A percentile compares a stretch with the other conserved stretches of the same genome.
These are phyloP conservation scores for Daphoenositta chrysoptera DNA, from an alignment of 2,113 vertebrate species.

Conservation along the genomic window DNA sequence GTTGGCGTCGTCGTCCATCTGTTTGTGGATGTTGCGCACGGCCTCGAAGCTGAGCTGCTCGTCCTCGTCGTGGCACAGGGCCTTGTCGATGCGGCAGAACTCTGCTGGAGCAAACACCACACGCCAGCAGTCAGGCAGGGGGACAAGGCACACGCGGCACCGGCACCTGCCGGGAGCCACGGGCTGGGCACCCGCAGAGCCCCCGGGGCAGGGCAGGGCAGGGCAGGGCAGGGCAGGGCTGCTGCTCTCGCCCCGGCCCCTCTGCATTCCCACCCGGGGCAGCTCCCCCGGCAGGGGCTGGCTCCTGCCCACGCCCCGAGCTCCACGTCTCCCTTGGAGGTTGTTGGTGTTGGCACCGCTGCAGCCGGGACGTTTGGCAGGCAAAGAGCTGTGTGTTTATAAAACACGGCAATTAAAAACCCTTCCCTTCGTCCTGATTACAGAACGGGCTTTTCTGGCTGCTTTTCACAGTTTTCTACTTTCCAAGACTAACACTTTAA, in stretches of 20 bases:
- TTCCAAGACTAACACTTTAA: not conserved
- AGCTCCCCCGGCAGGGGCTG: not conserved
- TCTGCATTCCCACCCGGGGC: accelerated
- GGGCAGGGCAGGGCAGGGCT: not conserved
- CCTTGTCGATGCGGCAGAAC: conserved; percentile 88
- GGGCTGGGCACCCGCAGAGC: not conserved
- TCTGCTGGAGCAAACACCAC: conserved; percentile 68
- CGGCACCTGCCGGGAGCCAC: not conserved
- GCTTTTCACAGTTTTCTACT: not conserved
- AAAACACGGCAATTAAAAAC: not conserved
- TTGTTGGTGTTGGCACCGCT: not conserved
- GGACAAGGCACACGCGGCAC: accelerated
- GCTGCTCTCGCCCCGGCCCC: accelerated
- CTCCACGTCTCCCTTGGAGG: accelerated
- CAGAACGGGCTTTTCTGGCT: not conserved
- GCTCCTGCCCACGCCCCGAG: not conserved
- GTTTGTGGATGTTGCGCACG: conserved; percentile 93
- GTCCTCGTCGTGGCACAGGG: conserved; percentile 86
- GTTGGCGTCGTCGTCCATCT: conserved; percentile 97
- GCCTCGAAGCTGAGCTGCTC: conserved; percentile 90
- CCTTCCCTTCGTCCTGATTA: not conserved
- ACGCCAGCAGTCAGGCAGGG: not conserved
- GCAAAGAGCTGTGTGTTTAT: not conserved
- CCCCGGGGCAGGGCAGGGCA: not conserved
- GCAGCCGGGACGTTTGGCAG: not conserved